Evolutionary conservation across 2,113 vertebrate species (phyloP), one percentile per base, ranked within the genome.

Genomic region (Gymnogyps californianus): DNA sequence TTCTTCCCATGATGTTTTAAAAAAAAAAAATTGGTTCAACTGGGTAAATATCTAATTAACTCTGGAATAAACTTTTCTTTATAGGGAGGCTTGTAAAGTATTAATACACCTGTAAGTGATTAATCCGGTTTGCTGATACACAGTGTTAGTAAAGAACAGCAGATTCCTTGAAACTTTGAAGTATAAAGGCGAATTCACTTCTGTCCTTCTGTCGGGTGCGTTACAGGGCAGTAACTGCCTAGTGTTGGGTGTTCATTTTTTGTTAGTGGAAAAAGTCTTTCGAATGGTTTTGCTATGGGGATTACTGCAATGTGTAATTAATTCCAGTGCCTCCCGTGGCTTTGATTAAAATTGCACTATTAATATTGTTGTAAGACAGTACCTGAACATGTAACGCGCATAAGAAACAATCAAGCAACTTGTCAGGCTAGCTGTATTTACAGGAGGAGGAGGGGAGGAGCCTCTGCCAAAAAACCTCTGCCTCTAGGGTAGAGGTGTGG

Each of bases 271-370:
- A 94, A 93, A 88, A 81, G 20, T 46, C n/a, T 72, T 65, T 74
- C n/a, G 74, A 4, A 59, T 67, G 79, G 38, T 62, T 97, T 93
- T 86, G 83, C 71, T 90, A 8, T 81, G 92, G 59, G 59, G 40
- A 78, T 96, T 95, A 49, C 76, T 83, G 83, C 77, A 83, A 22
- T 29, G 32, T 86, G 83, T 86, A 89, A 91, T 92, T 93, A 94
- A 87, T 92, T 95, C 58, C 92, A 96, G 74, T 69, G 87, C 84
- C 84, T 96, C 52, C 87, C 12, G 65, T 82, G 89, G 62, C 54
- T 92, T 94, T 88, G 85, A 94, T 95, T 90, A 77, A 92, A 86
- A 74, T 36, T 61, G 64, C 76, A 42, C 77, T 55, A 31, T 49
- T 84, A 47, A 47, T 81, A 38, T 38, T 87, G 49, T 79, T 65